Base-by-base conservation (phyloP, 2,888 invertebrate genomes). In the Malachius bipustulatus region DNA sequence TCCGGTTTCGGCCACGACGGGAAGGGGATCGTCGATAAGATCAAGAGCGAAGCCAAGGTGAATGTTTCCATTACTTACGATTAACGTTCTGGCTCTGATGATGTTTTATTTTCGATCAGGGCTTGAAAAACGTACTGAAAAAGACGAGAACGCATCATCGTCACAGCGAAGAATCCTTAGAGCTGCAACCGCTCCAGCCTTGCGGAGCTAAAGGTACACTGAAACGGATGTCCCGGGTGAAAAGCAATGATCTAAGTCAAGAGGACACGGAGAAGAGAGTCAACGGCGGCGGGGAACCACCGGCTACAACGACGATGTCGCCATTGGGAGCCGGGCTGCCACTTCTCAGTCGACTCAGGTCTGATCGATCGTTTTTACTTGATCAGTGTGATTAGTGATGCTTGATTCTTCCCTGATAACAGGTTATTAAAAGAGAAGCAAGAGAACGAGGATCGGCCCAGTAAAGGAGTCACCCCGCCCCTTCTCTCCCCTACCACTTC, bases 321-420 rank as follows among this genome's bases (percentile, higher is more conserved):
- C 82, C 84, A 0, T 71, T 88, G 40, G 88, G 88, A 26, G 88
- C 87, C 3, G 89, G 89, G 1, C 63, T 88, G 35, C 89, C 88
- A 0, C 62, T 89, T 14, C 62, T 89, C 4, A 77, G 83, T 27
- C 67, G 88, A 37, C 63, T 89, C 33, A 77, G 59, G 59, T 59
- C 47, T 30, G 35, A 12, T 29, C n/a, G n/a, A n/a, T n/a, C n/a
- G n/a, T n/a, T n/a, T n/a, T n/a, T n/a, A n/a, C n/a, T n/a, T n/a
- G n/a, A n/a, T n/a, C n/a, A n/a, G n/a, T n/a, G n/a, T n/a, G n/a
- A n/a, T n/a, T 24, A 24, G n/a, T 8, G 24, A 9, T 24, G n/a
- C 24, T 8, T 9, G 8, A 8, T 24, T 24, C n/a, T 24, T 24
- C 13, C 27, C 31, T 12, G 14, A 37, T 34, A 47, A 26, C 33